Evolutionary conservation across 2,797 vertebrate species (phyloP).

Genomic region (Menidia menidia): DNA sequence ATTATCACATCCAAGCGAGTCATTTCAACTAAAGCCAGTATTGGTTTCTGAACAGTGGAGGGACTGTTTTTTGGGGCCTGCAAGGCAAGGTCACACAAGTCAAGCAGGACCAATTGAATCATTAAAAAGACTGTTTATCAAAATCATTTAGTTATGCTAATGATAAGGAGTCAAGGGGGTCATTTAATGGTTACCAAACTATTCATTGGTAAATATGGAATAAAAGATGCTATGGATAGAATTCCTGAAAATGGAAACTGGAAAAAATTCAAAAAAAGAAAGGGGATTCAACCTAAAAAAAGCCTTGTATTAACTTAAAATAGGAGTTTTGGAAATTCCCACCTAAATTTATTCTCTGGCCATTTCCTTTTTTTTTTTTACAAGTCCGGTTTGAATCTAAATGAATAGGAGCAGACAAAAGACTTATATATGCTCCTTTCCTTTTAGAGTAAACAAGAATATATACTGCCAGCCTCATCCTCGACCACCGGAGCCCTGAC

Average conservation of each 20-base stretch:
- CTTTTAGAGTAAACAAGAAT: slow-evolving; percentile 19
- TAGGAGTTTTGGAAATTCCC: slow-evolving; percentile 26
- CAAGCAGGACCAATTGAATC: slow-evolving; percentile 66
- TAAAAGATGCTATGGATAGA: slow-evolving; percentile 58
- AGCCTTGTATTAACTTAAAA: slow-evolving; percentile 37
- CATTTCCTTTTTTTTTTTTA: neutral
- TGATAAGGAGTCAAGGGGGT: slow-evolving; percentile 8
- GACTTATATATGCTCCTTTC: neutral
- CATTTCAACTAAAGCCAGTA: slow-evolving; percentile 40
- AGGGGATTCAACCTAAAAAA: slow-evolving; percentile 19
- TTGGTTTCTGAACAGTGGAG: slow-evolving; percentile 50
- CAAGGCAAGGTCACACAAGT: slow-evolving; percentile 56
- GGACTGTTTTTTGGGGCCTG: slow-evolving; percentile 54
- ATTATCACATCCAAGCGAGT: slow-evolving; percentile 34
- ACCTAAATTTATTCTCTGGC: slow-evolving; percentile 5
- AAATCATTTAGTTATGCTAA: slow-evolving; percentile 54
- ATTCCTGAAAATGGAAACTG: slow-evolving; percentile 42
- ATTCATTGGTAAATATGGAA: slow-evolving; percentile 61
- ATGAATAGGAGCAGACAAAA: neutral
- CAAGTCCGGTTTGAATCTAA: slow-evolving; percentile 10
- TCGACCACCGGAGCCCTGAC: slow-evolving; percentile 7
- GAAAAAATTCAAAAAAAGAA: slow-evolving; percentile 40
- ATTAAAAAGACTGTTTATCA: slow-evolving; percentile 59
- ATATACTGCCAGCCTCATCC: slow-evolving; percentile 17
- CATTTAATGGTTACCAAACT: slow-evolving; percentile 27